Evolutionary conservation across 1,140 invertebrate species (phyloP).

Genomic region (Listronotus bonariensis): DNA sequence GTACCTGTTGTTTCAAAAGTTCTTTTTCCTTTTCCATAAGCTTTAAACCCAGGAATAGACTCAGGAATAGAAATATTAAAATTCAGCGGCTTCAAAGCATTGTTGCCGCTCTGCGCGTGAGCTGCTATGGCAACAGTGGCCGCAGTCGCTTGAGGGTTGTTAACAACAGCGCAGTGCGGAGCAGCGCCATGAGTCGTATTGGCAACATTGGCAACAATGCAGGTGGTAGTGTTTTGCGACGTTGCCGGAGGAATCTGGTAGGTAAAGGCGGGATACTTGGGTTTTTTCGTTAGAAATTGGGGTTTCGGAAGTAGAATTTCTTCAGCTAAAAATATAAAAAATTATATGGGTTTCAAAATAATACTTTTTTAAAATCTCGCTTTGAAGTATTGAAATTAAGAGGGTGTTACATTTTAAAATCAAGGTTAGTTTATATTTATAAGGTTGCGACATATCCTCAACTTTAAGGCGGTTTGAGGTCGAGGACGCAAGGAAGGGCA

Average conservation of each 20-base stretch:
- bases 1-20: slow-evolving; percentile 34
- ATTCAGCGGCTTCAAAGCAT: slow-evolving; percentile 11
- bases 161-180: not conserved
- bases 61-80: slow-evolving; percentile 12
- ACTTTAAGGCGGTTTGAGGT: no score
- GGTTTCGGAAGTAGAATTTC: slow-evolving; percentile 38
- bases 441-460: no score
- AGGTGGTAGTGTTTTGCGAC: not conserved
- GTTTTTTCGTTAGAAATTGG: slow-evolving; percentile 37
- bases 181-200: not conserved
- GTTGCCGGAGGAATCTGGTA: slow-evolving; percentile 8
- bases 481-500: no score
- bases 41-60: slow-evolving; percentile 7
- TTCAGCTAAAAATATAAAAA: slow-evolving; percentile 21
- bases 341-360: no score
- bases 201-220: slow-evolving; percentile 3
- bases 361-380: no score
- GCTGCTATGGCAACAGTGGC: not conserved
- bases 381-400: no score
- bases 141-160: no score
- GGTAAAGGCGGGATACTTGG: slow-evolving; percentile 37
- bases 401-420: no score
- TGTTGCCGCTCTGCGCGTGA: not conserved
- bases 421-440: no score
- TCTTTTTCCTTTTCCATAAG: slow-evolving; percentile 16